Evolutionary conservation across 2,797 vertebrate genomes (phyloP).

Genomic region (Falco novaeseelandiae): DNA sequence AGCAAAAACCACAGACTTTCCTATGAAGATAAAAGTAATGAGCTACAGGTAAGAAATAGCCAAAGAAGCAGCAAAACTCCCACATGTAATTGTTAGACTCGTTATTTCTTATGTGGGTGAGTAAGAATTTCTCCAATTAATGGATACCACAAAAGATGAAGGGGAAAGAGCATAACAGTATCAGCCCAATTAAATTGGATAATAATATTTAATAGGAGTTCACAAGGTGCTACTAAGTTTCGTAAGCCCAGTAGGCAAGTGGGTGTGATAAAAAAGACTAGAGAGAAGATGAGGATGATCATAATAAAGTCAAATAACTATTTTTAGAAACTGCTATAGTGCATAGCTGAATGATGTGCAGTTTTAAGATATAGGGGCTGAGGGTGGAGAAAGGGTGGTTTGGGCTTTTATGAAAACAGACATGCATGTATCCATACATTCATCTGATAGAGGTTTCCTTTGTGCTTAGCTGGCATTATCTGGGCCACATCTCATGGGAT

Average conservation of each 20-base stretch:
- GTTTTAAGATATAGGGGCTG: not conserved
- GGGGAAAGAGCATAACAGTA: not conserved
- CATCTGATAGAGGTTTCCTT: not conserved
- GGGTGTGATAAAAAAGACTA: not conserved
- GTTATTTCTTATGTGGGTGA: not conserved
- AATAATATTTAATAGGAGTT: not conserved
- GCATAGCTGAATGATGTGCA: not conserved
- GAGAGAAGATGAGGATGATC: not conserved
- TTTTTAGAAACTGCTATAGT: not conserved
- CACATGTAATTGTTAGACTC: not conserved
- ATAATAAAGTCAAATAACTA: not conserved
- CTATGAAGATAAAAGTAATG: not conserved
- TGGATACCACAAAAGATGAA: not conserved
- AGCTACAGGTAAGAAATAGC: not conserved
- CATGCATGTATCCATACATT: not conserved
- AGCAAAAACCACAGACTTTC: constrained; percentile 21
- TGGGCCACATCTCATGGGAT: not conserved
- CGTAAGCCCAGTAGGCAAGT: not conserved
- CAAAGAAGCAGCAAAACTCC: not conserved
- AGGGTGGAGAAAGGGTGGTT: not conserved
- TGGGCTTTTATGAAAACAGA: not conserved
- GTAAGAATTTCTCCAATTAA: not conserved
- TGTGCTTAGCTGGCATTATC: not conserved
- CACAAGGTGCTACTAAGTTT: not conserved
- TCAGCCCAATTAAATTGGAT: not conserved